A percentile compares a stretch with the other conserved stretches of the same genome.
Conservation (phyloP, 2,888 invertebrate species). For the Caenorhabditis afra region DNA sequence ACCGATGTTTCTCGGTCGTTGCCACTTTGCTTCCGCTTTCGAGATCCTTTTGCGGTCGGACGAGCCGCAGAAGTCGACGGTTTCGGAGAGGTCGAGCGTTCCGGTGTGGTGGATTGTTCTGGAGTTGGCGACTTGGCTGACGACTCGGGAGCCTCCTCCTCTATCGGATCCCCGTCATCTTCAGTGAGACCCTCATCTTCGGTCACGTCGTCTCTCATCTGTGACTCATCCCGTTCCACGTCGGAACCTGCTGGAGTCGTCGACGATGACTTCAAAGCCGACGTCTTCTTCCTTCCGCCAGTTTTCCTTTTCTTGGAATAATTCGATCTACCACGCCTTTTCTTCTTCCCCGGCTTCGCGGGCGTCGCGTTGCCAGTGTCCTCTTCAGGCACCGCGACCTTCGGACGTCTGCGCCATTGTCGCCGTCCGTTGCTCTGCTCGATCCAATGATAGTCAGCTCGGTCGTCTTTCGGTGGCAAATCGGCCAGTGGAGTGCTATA, state of each 20-base stretch:
- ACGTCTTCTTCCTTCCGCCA: background rate
- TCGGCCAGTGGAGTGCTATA: background rate
- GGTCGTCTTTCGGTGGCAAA: conserved; percentile 7
- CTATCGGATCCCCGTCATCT: too few species aligned
- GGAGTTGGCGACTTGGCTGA: too few species aligned
- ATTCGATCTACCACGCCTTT: background rate
- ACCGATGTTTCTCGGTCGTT: background rate
- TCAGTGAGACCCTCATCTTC: too few species aligned
- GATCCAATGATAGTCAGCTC: background rate
- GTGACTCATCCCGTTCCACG: background rate
- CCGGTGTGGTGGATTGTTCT: too few species aligned
- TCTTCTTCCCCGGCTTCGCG: background rate
- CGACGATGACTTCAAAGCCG: background rate
- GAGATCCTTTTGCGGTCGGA: background rate
- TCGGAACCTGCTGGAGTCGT: background rate
- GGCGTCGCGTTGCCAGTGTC: background rate
- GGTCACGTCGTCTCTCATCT: too few species aligned
- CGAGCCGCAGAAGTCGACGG: background rate
- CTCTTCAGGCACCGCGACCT: too few species aligned
- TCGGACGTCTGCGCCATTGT: background rate
- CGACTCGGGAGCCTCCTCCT: too few species aligned
- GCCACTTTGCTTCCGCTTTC: background rate
- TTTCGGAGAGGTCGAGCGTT: too few species aligned
- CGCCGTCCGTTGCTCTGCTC: background rate
- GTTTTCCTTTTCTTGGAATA: background rate